Conservation (phyloP, 2,797 vertebrate genomes). For the Crenichthys baileyi region DNA sequence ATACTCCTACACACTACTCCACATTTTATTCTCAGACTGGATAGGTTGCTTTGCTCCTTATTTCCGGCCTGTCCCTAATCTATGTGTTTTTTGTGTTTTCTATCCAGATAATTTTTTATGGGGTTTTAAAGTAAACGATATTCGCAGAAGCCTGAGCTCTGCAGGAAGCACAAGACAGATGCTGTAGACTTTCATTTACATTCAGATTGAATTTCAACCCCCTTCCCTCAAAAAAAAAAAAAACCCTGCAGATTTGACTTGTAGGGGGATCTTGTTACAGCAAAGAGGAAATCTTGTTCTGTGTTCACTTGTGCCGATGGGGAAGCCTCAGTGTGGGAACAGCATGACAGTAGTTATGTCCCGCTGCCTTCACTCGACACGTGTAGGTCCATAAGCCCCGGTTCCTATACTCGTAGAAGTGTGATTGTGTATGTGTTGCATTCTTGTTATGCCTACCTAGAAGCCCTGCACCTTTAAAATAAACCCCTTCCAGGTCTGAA, state of each 20-base stretch:
- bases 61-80: not conserved
- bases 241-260: constrained; percentile 1
- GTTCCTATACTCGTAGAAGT: constrained; percentile 20
- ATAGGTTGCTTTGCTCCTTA: no score
- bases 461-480: constrained; percentile 42
- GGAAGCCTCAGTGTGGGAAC: constrained; percentile 23
- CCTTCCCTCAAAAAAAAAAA: not conserved
- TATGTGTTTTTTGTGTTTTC: not conserved
- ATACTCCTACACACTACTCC: no score
- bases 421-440: constrained; percentile 13
- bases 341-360: constrained; percentile 46
- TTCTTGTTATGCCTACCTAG: constrained; percentile 35
- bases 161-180: not conserved
- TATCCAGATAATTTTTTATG: not conserved
- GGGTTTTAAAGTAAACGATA: not conserved
- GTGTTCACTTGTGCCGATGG: constrained; percentile 34
- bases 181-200: not conserved
- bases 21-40: not conserved
- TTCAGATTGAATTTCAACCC: not conserved
- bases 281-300: not conserved
- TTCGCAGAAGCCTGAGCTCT: not conserved
- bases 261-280: not conserved
- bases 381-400: constrained; percentile 25
- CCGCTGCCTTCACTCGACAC: constrained; percentile 17
- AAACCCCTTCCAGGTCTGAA: constrained; percentile 44